A percentile compares a stretch with the other conserved stretches of the same genome.
phyloP scores from a whole-genome alignment of 2,797 vertebrate genomes.

The Anguilla obscura region DNA sequence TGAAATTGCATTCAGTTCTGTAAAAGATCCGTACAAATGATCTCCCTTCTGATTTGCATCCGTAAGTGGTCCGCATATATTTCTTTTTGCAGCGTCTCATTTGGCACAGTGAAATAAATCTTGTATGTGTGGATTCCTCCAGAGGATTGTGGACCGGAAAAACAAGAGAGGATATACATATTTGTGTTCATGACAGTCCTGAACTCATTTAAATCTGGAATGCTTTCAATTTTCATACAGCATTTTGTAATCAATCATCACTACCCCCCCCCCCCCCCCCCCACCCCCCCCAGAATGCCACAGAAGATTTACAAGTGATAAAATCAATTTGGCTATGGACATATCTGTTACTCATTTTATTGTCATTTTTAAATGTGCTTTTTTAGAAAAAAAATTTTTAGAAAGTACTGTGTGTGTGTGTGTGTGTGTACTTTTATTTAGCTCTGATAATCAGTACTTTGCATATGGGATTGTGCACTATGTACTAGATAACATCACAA shows the following conservation, averaged over 20 bases:
- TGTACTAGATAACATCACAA: neutral
- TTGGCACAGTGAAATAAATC: neutral
- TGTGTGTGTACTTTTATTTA: neutral
- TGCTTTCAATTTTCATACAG: constrained; percentile 9
- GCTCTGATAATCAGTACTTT: neutral
- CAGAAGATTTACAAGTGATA: neutral
- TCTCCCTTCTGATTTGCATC: constrained; percentile 6
- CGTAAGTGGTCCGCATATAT: neutral
- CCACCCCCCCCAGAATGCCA: neutral
- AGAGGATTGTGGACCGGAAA: neutral
- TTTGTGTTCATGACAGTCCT: neutral
- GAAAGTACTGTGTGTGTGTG: neutral
- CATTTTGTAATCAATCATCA: neutral
- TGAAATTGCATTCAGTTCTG: constrained; percentile 2
- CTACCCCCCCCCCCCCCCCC: no score
- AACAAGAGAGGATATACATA: neutral
- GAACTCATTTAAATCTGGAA: neutral
- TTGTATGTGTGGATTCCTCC: neutral
- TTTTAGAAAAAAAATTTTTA: neutral
- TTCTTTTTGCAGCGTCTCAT: neutral
- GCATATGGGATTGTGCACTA: neutral
- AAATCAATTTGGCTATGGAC: neutral
- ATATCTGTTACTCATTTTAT: neutral
- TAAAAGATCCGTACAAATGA: constrained; percentile 1
- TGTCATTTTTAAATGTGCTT: neutral